Evolutionary conservation across 2,113 vertebrate genomes (phyloP).

Genomic region (Cephalopholis sonnerati): DNA sequence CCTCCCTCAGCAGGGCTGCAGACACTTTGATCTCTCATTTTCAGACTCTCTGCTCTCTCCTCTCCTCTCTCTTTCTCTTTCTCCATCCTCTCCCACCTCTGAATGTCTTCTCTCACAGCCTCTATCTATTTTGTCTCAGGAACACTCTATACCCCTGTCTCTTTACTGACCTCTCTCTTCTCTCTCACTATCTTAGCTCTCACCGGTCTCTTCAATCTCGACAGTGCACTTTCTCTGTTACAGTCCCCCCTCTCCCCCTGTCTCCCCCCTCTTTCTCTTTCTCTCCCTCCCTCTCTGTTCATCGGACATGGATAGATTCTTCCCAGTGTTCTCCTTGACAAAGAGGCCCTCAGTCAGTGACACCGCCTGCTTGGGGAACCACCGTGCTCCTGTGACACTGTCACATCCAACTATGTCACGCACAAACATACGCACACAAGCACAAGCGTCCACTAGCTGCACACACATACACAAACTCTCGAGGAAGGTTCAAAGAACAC

Average conservation of each 20-base stretch:
- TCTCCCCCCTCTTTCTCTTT: background rate
- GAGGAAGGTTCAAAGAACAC: conserved; percentile 49
- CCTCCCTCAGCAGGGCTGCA: conserved; percentile 32
- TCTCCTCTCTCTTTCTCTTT: conserved; percentile 9
- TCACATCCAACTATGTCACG: conserved; percentile 73
- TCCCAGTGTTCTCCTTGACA: conserved; percentile 75
- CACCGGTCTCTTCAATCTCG: conserved; percentile 64
- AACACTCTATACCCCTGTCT: conserved; percentile 66
- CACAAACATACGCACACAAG: conserved; percentile 42
- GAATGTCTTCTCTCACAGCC: conserved; percentile 44
- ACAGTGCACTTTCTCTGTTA: conserved; percentile 56
- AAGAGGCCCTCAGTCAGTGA: conserved; percentile 77
- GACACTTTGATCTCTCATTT: conserved; percentile 51
- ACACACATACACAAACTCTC: conserved; percentile 40
- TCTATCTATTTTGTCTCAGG: conserved; percentile 56
- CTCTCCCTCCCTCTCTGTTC: conserved; percentile 15
- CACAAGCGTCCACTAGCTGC: background rate
- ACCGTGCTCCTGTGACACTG: conserved; percentile 67
- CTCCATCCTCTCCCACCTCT: conserved; percentile 20
- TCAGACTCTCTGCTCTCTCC: conserved; percentile 26
- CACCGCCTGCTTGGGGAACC: conserved; percentile 72
- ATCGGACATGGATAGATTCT: conserved; percentile 74
- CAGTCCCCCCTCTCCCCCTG: background rate
- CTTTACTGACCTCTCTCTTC: conserved; percentile 65
- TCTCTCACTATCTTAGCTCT: conserved; percentile 57